Base-by-base conservation (phyloP, 2,797 vertebrate species). In the Loriculus beryllinus region DNA sequence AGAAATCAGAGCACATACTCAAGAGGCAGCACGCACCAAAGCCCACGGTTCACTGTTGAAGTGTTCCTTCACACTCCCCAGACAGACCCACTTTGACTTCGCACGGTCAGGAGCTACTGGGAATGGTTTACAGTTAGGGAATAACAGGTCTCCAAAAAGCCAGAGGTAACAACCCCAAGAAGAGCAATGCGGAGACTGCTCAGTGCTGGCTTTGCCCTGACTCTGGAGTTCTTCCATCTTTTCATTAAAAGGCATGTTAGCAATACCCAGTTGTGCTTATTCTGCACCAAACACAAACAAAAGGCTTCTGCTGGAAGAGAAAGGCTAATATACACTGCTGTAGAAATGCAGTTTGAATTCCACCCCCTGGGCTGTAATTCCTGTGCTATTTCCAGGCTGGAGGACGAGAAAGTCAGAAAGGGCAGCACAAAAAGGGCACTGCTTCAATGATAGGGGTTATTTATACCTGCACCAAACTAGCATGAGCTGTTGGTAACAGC, bases 21-120 rank as follows among this genome's bases (percentile, higher is more conserved):
- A 13, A 39, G 51, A 47, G 68, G 25, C 67, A 86, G 81, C 67
- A n/a, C 10, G 22, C 67, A n/a, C 17, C 49, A 29, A 31, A 77
- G 43, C 25, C 49, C 47, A 7, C 0, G 0, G 0, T 0, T 35
- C 47, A 17, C 3, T 9, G 13, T 14, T 45, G 1, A 25, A 13
- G 12, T 0, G 43, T 3, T 43, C 45, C 47, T 43, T 52, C 69
- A 12, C 3, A 0, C 8, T 51, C 28, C 37, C 37, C 43, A 68
- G 75, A 15, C 17, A n/a, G 28, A 43, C 15, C n/a, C 17, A 0
- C 6, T 4, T 16, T 11, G 19, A 68, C 23, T 3, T 22, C 16
- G 35, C 23, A 25, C 60, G 28, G 35, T 13, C 37, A 40, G 75
- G 70, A 52, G 59, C 52, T 19, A 26, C 11, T 0, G 17, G 63